Base-by-base conservation (phyloP, 2,888 invertebrate genomes). In the Dasypogon diadema region DNA sequence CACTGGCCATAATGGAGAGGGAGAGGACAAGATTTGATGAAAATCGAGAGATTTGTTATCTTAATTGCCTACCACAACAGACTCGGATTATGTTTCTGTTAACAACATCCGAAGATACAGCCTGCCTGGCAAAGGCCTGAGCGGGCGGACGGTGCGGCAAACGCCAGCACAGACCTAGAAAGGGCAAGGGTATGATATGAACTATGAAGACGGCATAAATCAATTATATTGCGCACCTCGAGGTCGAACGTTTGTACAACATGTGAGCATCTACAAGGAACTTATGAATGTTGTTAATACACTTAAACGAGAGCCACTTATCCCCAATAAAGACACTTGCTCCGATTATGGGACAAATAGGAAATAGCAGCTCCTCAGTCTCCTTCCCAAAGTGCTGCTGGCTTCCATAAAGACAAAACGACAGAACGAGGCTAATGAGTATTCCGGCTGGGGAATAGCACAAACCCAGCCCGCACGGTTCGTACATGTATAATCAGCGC, bases 321-420 rank as follows among this genome's bases (percentile, higher is more conserved):
- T 65, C 65, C 65, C 65, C 65, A 65, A 65, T 65, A 65, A 65
- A 65, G 65, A 65, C 65, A 65, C 65, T 65, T 65, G 65, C 65
- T 65, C 46, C 65, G 65, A 22, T 65, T 65, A 65, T 48, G 22
- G 65, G 46, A 65, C 65, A 65, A 65, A 65, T 65, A n/a, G n/a
- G n/a, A n/a, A n/a, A n/a, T 65, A 24, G 65, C 22, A 12, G 58
- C 37, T 60, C 37, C 37, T 60, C 21, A 42, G 34, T n/a, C n/a
- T 14, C 60, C 63, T 63, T 63, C n/a, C n/a, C n/a, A n/a, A 24
- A 46, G 14, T 42, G 37, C 60, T 60, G 16, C 22, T 24, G 14
- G 18, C 42, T 65, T 48, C 16, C 24, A 48, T 48, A 65, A 48
- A 48, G 65, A 65, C n/a, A n/a, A n/a, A n/a, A n/a, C n/a, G n/a